Base-by-base conservation (phyloP, 2,113 vertebrate species). In the Phocoena sinus region DNA sequence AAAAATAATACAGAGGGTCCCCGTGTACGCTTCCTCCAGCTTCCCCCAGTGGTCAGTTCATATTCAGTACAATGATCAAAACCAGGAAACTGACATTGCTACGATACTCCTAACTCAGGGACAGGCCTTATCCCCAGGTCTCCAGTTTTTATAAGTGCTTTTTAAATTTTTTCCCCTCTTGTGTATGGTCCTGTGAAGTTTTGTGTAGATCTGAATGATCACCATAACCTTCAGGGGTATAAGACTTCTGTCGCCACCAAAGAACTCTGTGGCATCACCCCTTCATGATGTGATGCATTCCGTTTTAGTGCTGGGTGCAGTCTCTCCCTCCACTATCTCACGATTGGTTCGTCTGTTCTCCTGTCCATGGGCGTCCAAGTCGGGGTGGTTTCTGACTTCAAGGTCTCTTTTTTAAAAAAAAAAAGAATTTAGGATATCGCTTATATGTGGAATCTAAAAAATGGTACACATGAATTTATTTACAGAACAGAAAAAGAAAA, bases 181-280 rank as follows among this genome's bases (percentile, higher is more conserved):
- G 26, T 50, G 33, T n/a, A 8, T 1, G 47, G 26, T 4, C 44
- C 26, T 56, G 15, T 11, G 41, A 23, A 26, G 28, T 17, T 28
- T 8, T 23, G 56, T 36, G 74, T 17, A 76, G 63, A 25, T 83
- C 47, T 76, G 68, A 67, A 50, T 13, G 25, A 33, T 6, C 6
- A 0, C 1, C 28, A 7, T 11, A 8, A 31, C 1, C 3, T 15
- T 41, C 14, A 7, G 8, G 58, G 33, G 20, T 23, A 26, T 3
- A 79, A 36, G 31, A 26, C 62, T 71, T 17, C 84, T 31, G 33
- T 20, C 14, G 1, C 21, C 33, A 23, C 2, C 12, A 17, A 86
- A 67, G 12, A 17, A 6, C n/a, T 31, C 60, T 20, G 33, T 0
- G 36, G 56, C 53, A 1, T 53, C 6, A 53, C 53, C 53, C 5